These are phyloP conservation scores for Pagrus major DNA, from an alignment of 2,113 vertebrate genomes.

Conservation along the genomic window DNA sequence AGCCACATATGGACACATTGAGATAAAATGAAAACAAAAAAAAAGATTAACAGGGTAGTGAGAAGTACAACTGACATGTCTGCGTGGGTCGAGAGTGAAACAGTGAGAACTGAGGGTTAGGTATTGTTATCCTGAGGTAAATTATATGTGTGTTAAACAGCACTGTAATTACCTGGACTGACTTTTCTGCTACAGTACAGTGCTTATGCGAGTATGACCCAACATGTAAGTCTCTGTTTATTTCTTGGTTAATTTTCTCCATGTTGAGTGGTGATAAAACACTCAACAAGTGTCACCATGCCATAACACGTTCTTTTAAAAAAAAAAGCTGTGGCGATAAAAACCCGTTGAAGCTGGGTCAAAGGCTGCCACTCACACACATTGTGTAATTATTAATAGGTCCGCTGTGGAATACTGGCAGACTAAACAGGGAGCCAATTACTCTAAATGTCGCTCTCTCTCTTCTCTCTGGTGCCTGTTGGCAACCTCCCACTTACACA, in stretches of 20 bases:
- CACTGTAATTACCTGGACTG: constrained; percentile 36
- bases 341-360: constrained; percentile 17
- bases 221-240: not conserved
- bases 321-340: constrained; percentile 19
- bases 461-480: constrained; percentile 23
- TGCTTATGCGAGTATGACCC: not conserved
- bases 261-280: not conserved
- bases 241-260: not conserved
- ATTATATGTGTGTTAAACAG: constrained; percentile 35
- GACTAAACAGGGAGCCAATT: constrained; percentile 59
- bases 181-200: constrained; percentile 3
- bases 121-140: constrained; percentile 37
- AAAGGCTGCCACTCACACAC: constrained; percentile 27
- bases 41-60: constrained; percentile 11
- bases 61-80: not conserved
- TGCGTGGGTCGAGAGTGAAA: not conserved
- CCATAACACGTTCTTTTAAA: not conserved
- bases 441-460: constrained; percentile 53
- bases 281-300: not conserved
- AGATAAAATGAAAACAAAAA: too few relatives aligned
- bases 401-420: constrained; percentile 18
- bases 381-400: constrained; percentile 64
- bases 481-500: constrained; percentile 15
- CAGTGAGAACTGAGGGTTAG: not conserved
- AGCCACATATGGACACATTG: constrained; percentile 47